These are phyloP conservation scores for Pan paniscus DNA, from an alignment of 2,113 vertebrate genomes.

Conservation along the genomic window DNA sequence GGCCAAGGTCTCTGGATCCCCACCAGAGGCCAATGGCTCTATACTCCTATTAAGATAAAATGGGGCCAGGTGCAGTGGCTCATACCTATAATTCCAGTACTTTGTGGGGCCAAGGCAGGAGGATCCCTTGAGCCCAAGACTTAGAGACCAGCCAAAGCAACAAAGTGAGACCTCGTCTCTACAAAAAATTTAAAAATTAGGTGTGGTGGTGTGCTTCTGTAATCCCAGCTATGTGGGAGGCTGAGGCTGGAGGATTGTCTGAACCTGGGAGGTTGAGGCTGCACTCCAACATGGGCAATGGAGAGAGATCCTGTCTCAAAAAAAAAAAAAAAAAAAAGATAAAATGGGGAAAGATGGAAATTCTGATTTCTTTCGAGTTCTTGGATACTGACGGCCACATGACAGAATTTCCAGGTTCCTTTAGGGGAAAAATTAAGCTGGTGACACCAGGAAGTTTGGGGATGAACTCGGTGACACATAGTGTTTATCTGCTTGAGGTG, in stretches of 20 bases:
- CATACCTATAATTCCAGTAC: too few species aligned
- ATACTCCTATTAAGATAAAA: not conserved
- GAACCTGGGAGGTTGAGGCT: too few species aligned
- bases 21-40: not conserved
- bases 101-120: too few species aligned
- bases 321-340: not conserved
- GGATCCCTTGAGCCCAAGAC: too few species aligned
- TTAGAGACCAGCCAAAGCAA: too few species aligned
- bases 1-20: not conserved
- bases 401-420: not conserved
- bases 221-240: too few species aligned
- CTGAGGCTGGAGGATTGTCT: too few species aligned
- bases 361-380: not conserved
- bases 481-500: not conserved
- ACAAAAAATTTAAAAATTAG: too few species aligned
- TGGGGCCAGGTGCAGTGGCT: not conserved
- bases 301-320: too few species aligned
- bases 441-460: not conserved
- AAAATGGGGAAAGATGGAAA: not conserved
- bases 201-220: too few species aligned
- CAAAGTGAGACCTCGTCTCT: too few species aligned
- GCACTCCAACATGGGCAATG: too few species aligned
- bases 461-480: not conserved
- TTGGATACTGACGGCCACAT: not conserved
- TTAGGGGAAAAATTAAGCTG: not conserved